Base-by-base conservation (phyloP, 2,113 vertebrate species). In the Tragelaphus imberbis region DNA sequence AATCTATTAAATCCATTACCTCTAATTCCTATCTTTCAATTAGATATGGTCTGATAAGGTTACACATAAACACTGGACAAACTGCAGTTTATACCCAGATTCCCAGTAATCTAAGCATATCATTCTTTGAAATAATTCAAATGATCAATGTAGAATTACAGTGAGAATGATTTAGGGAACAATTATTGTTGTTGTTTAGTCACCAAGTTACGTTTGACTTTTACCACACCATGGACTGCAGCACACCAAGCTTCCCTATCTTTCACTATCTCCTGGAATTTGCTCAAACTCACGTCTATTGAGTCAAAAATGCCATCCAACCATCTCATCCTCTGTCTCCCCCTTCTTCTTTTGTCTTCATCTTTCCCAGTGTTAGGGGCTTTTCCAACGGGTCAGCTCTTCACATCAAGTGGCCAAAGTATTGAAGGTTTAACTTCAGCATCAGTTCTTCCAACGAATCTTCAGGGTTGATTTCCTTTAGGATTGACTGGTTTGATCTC, bases 101-200 rank as follows among this genome's bases (percentile, higher is more conserved):
- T 95, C 40, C 63, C 77, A 84, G 77, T 44, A 95, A 71, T 56
- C n/a, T 49, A 84, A 71, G 33, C 19, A 58, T 58, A 15, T 12
- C 33, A 63, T 71, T 84, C 59, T 90, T 91, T 33, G 58, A 96
- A 98, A 92, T 30, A 96, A 93, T 92, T 96, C 15, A 92, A 90
- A 94, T 82, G 44, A 92, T n/a, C 40, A 63, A 51, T 68, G 40
- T 51, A 75, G n/a, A 23, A 40, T 59, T 68, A 53, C 15, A 77
- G 40, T 61, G 53, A 47, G 90, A 97, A 90, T 82, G 25, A 94
- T 44, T 79, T 68, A 84, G 65, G 49, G 49, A 33, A 51, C 17
- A 77, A 56, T 44, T 27, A 77, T 77, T 25, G 71, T 44, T 7
- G 71, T 7, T 77, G 33, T 44, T 44, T 25, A 77, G 40, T 77